A percentile compares a stretch with the other conserved stretches of the same genome.
Evolutionary conservation across 2,888 invertebrate species (phyloP).

Genomic region (Callosobruchus maculatus): DNA sequence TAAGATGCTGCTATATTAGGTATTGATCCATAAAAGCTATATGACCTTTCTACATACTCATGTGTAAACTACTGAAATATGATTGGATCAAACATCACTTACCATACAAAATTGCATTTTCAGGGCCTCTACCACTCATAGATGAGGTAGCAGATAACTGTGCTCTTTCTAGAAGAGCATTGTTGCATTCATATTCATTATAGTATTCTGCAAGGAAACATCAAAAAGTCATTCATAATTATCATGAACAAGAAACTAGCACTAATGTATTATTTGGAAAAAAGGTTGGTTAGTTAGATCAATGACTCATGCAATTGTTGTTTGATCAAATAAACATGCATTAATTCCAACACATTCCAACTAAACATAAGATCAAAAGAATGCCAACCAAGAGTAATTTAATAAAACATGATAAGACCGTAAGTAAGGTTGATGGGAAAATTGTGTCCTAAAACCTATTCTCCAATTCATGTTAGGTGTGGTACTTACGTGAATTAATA

Average conservation of each 20-base stretch:
- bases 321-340: too few relatives aligned
- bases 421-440: not conserved
- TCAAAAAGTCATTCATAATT: not conserved
- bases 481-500: slow-evolving; percentile 17
- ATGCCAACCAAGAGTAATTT: too few relatives aligned
- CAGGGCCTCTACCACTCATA: slow-evolving; percentile 76
- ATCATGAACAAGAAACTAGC: not conserved
- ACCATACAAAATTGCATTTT: slow-evolving; percentile 83
- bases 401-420: too few relatives aligned
- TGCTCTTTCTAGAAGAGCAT: slow-evolving; percentile 70
- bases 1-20: not conserved
- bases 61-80: not conserved
- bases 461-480: not conserved
- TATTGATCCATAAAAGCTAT: slow-evolving; percentile 10
- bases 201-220: slow-evolving; percentile 49
- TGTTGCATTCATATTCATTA: slow-evolving; percentile 72
- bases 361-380: too few relatives aligned
- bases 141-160: slow-evolving; percentile 77
- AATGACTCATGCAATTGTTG: not conserved
- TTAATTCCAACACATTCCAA: too few relatives aligned
- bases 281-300: not conserved
- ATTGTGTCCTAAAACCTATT: not conserved
- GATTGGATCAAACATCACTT: slow-evolving; percentile 45
- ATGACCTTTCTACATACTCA: not conserved
- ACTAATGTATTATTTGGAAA: not conserved